These are phyloP conservation scores for Antheraea assamensis DNA, from an alignment of 2,888 invertebrate genomes.

Conservation along the genomic window DNA sequence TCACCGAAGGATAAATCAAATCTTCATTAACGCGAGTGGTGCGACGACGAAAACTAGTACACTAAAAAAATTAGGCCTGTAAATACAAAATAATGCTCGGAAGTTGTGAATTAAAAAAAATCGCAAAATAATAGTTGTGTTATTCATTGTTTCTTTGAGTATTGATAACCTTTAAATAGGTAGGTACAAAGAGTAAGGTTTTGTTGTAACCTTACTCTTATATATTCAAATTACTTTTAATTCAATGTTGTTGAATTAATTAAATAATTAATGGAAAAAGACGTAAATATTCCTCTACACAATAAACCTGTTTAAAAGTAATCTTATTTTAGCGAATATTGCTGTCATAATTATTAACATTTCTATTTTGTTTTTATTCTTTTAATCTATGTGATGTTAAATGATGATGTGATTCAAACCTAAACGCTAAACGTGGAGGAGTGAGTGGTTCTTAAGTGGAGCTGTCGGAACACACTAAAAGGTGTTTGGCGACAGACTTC, in stretches of 20 bases:
- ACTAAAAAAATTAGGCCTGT: too few species aligned
- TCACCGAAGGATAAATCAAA: too few species aligned
- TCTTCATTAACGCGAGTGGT: too few species aligned
- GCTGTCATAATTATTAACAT: too few species aligned
- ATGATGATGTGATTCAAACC: too few species aligned
- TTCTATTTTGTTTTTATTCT: background rate
- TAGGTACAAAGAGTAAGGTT: background rate
- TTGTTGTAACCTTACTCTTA: conserved; percentile 2
- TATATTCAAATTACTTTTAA: background rate
- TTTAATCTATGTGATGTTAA: background rate
- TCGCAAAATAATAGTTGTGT: background rate
- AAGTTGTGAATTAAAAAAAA: background rate
- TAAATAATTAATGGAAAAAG: background rate
- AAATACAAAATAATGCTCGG: too few species aligned
- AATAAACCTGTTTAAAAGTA: background rate
- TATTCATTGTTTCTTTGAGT: background rate
- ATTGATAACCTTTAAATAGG: conserved; percentile 5
- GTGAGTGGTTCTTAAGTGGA: too few species aligned
- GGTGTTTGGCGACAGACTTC: too few species aligned
- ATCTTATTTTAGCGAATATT: background rate
- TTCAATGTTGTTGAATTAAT: conserved; percentile 8
- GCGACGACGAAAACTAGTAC: too few species aligned
- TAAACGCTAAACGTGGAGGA: too few species aligned
- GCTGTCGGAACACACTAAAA: too few species aligned
- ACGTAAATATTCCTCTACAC: background rate